A percentile compares a stretch with the other conserved stretches of the same genome.
phyloP scores from a whole-genome alignment of 2,888 invertebrate genomes.

The Andrena praecox region DNA sequence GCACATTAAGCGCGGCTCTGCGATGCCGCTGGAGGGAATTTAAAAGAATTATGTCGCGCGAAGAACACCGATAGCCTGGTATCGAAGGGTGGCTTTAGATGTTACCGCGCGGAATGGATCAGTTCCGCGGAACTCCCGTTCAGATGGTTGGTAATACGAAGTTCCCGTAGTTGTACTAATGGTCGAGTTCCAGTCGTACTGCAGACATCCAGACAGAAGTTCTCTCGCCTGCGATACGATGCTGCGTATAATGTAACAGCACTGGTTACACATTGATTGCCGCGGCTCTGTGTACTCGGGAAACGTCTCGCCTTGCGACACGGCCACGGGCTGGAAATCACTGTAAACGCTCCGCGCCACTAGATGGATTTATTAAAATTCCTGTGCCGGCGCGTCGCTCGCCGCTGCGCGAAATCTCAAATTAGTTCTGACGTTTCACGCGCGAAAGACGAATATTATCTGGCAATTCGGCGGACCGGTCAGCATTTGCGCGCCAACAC shows the following conservation, averaged over 20 bases:
- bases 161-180: slow-evolving; percentile 40
- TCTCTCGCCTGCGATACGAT: not conserved
- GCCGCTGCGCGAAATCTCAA: slow-evolving; percentile 46
- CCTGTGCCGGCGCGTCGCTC: slow-evolving; percentile 16
- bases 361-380: slow-evolving; percentile 63
- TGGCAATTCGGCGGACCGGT: slow-evolving; percentile 16
- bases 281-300: slow-evolving; percentile 28
- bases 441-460: slow-evolving; percentile 48
- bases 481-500: slow-evolving; percentile 22
- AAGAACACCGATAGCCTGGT: slow-evolving; percentile 16
- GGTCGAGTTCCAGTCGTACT: slow-evolving; percentile 20
- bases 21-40: slow-evolving; percentile 36
- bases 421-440: slow-evolving; percentile 58
- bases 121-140: slow-evolving; percentile 15
- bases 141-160: slow-evolving; percentile 35
- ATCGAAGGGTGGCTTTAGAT: slow-evolving; percentile 23
- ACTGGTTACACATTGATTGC: slow-evolving; percentile 32
- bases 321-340: slow-evolving; percentile 42
- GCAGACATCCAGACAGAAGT: slow-evolving; percentile 40
- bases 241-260: slow-evolving; percentile 34
- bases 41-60: slow-evolving; percentile 38
- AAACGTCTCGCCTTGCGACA: slow-evolving; percentile 28
- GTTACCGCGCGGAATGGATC: slow-evolving; percentile 47
- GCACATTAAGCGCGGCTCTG: not conserved
- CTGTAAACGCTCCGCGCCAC: slow-evolving; percentile 20